phyloP scores from a whole-genome alignment of 1,140 invertebrate genomes.

The Ctenoplectra terminalis region DNA sequence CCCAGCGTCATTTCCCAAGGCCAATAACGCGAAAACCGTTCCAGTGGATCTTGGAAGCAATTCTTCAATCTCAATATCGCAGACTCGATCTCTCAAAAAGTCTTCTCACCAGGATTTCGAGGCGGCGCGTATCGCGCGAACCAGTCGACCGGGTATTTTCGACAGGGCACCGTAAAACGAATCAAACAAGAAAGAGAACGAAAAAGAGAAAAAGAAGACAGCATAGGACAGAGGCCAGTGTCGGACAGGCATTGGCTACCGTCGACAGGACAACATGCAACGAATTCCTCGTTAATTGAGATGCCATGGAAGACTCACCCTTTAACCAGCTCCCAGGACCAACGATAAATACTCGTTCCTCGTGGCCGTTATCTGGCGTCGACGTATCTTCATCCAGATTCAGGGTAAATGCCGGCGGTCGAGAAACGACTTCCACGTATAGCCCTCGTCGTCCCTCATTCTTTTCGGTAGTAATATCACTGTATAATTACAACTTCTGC shows the following conservation, averaged over 20 bases:
- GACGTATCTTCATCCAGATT: slow-evolving; percentile 49
- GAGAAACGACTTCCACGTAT: slow-evolving; percentile 28
- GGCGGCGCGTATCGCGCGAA: slow-evolving; percentile 4
- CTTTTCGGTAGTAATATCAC: slow-evolving; percentile 54
- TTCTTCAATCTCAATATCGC: neutral
- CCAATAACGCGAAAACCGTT: slow-evolving; percentile 9
- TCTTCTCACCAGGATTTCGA: neutral
- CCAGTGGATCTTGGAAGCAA: neutral
- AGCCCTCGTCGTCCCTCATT: slow-evolving; percentile 16
- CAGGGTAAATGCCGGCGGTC: slow-evolving; percentile 7
- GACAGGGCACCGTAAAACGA: neutral
- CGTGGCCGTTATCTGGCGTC: slow-evolving; percentile 16
- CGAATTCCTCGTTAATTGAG: slow-evolving; percentile 49
- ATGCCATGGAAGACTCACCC: slow-evolving; percentile 8
- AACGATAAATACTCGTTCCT: slow-evolving; percentile 39
- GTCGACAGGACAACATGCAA: slow-evolving; percentile 1
- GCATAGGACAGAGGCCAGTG: neutral
- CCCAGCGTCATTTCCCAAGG: neutral
- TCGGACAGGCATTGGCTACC: neutral
- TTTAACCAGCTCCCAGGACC: slow-evolving; percentile 8
- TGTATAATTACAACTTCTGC: slow-evolving; percentile 65
- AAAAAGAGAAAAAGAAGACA: neutral
- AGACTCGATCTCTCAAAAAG: neutral
- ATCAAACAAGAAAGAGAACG: no score
- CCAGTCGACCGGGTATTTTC: slow-evolving; percentile 13